Base-by-base conservation (phyloP, 2,797 vertebrate genomes). In the Tenualosa ilisha region DNA sequence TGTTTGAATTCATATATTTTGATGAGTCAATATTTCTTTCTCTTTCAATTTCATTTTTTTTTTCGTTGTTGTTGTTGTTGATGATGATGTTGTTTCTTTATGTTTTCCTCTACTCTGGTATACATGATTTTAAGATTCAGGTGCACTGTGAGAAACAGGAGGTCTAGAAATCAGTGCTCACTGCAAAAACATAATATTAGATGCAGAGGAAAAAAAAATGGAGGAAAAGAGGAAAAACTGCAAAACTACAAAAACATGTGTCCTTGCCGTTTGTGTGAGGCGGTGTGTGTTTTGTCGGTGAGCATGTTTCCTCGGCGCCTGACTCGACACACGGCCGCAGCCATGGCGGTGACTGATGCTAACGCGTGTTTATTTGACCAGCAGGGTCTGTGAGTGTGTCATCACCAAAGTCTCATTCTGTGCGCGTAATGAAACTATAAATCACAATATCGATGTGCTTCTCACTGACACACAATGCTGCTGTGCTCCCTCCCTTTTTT, bases 351-450 rank as follows among this genome's bases (percentile, higher is more conserved):
- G 72, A 79, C 72, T 79, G 72, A 85, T 75, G 40, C 49, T 83
- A 84, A 88, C 81, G 7, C 72, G 81, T 82, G 85, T 87, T 85
- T 82, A 59, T 85, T 83, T 88, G 82, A 87, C 82, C 85, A 84
- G 86, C 88, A 84, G 86, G 63, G 50, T 68, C 75, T 68, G 37
- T 49, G 84, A 85, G 50, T 86, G 85, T 86, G 83, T 86, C 87
- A 86, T 88, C 88, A 86, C 81, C 83, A 15, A 86, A 85, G 87
- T 43, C 79, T 82, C 84, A 89, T 91, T 86, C 87, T 83, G 53
- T 50, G 85, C 81, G 43, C n/a, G 85, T 87, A 88, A 89, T 89
- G 84, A 85, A 87, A 88, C 84, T 85, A 88, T 88, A 88, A 86
- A 88, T 88, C 85, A 89, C 20, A 22, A 31, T 51, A 46, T 26